Percentiles rank a stretch among this genome's conserved stretches.
Conservation (phyloP, 2,113 vertebrate genomes). For the Smithornis capensis region DNA sequence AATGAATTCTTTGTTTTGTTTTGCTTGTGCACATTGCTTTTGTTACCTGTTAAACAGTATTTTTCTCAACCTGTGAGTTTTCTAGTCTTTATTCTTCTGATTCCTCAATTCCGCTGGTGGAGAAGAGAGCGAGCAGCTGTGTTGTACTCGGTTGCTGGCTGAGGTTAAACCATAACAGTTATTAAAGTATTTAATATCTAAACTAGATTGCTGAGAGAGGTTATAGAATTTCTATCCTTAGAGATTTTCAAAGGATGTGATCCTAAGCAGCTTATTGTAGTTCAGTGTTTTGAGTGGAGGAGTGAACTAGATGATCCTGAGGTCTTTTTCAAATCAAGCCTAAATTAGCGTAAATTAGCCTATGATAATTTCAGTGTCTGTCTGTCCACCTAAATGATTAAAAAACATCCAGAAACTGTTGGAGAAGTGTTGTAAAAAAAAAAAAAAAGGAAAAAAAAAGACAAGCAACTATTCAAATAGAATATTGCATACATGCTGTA, state of each 20-base stretch:
- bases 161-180: not conserved
- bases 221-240: not conserved
- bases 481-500: fast-evolving
- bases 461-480: not conserved
- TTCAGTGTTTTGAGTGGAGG: not conserved
- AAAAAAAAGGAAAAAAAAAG: not conserved
- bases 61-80: not conserved
- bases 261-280: not conserved
- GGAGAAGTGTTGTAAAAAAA: not conserved
- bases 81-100: not conserved
- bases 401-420: not conserved
- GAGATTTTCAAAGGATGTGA: not conserved
- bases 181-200: not conserved
- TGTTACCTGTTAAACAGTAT: not conserved
- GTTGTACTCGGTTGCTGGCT: not conserved
- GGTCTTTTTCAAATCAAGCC: not conserved
- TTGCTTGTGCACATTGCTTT: not conserved
- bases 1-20: not conserved
- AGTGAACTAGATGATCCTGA: not conserved
- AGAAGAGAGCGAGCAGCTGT: fast-evolving
- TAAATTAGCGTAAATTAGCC: not conserved
- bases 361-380: fast-evolving
- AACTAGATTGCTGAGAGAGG: not conserved
- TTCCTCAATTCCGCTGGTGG: fast-evolving
- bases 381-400: not conserved